A percentile compares a stretch with the other conserved stretches of the same genome.
Evolutionary conservation across 2,888 invertebrate species (phyloP).

Genomic region (Meloe dianella): DNA sequence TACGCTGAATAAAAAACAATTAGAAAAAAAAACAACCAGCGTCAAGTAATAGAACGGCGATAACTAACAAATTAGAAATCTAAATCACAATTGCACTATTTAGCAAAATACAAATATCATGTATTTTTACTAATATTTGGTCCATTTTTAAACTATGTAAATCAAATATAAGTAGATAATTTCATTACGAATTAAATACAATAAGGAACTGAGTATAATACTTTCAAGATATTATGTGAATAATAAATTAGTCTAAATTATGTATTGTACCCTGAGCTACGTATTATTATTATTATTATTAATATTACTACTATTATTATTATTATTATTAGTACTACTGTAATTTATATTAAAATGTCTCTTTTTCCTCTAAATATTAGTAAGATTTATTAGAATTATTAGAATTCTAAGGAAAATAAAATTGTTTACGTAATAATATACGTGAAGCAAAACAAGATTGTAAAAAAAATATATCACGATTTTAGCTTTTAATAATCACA

Average conservation of each 20-base stretch:
- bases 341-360: conserved; percentile 6
- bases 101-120: too few relatives aligned
- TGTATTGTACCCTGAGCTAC: conserved; percentile 36
- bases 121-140: conserved; percentile 25
- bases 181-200: conserved; percentile 23
- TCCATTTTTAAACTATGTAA: conserved; percentile 23
- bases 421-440: conserved; percentile 22
- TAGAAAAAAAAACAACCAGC: neutral
- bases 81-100: conserved; percentile 35
- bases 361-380: conserved; percentile 17
- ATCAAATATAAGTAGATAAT: conserved; percentile 22
- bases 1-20: conserved; percentile 15
- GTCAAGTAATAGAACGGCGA: conserved; percentile 17
- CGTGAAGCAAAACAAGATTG: conserved; percentile 26
- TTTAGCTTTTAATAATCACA: conserved; percentile 25
- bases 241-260: conserved; percentile 30
- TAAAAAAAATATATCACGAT: conserved; percentile 31
- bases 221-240: conserved; percentile 27
- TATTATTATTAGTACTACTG: neutral
- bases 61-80: conserved; percentile 27
- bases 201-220: conserved; percentile 35
- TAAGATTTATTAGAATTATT: conserved; percentile 16
- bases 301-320: neutral
- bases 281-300: conserved; percentile 15
- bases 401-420: neutral